These are phyloP conservation scores for Phaenicophaeus curvirostris DNA, from an alignment of 2,797 vertebrate species.

Conservation along the genomic window DNA sequence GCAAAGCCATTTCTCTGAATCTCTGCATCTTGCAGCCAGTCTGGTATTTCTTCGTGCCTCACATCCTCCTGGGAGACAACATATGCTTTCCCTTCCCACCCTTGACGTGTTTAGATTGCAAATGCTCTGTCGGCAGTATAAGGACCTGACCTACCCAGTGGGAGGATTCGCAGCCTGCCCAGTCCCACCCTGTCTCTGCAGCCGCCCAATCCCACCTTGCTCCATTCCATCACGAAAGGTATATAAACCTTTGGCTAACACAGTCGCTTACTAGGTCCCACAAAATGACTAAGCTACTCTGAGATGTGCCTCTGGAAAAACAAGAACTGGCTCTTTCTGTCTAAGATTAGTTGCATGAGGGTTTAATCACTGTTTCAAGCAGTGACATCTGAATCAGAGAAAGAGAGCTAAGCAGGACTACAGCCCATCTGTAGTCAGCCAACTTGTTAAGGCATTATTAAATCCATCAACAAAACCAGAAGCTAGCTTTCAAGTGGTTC, in stretches of 20 bases:
- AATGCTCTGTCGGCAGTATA: not conserved
- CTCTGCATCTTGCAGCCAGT: slow-evolving; percentile 42
- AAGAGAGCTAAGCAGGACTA: not conserved
- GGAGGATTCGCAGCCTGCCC: not conserved
- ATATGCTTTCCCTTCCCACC: slow-evolving; percentile 55
- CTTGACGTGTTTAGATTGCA: slow-evolving; percentile 42
- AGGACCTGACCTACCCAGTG: not conserved
- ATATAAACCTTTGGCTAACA: not conserved
- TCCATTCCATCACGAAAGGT: not conserved
- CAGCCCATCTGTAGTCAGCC: not conserved
- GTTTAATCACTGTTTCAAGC: not conserved
- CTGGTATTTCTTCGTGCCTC: slow-evolving; percentile 31
- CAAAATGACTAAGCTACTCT: not conserved
- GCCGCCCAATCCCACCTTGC: not conserved
- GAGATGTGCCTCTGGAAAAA: not conserved
- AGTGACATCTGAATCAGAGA: not conserved
- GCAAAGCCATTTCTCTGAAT: slow-evolving; percentile 39
- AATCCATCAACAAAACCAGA: not conserved
- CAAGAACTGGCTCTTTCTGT: not conserved
- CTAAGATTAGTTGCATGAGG: not conserved
- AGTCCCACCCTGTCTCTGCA: not conserved
- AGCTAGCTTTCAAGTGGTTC: not conserved
- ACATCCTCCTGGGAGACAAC: slow-evolving; percentile 46
- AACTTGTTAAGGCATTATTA: not conserved
- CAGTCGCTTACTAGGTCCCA: not conserved